Evolutionary conservation across 2,888 invertebrate species (phyloP), one percentile per base, ranked within the genome.

Genomic region (Branchellion lobata): DNA sequence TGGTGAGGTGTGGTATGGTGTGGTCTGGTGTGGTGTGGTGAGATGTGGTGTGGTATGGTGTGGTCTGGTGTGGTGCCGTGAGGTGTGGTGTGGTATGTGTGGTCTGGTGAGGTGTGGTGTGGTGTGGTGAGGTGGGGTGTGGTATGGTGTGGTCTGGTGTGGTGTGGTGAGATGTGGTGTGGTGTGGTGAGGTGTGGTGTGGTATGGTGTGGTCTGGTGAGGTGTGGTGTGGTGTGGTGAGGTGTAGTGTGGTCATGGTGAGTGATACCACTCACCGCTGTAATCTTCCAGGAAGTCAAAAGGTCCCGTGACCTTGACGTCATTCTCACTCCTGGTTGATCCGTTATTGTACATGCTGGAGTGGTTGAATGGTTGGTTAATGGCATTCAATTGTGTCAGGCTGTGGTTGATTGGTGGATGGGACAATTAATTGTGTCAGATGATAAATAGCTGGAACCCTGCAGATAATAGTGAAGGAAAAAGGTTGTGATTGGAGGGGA

Each of bases 251-350:
- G n/a, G n/a, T n/a, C n/a, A n/a, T n/a, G n/a, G n/a, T n/a, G n/a
- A n/a, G n/a, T 40, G 14, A 8, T 14, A 24, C 61, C 61, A 57
- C 61, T 18, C 3, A 57, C 77, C 65, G 1, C 33, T 57, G 11
- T 61, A 65, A 14, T 65, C 65, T 24, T 77, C 77, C 2, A 77
- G 11, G 36, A 33, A 77, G 31, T 77, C 77, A n/a, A 77, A 77
- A 24, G 57, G n/a, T 2, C 77, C 77, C 11, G 77, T 77, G 24
- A 11, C 51, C 21, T n/a, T 8, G 24, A 57, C 61, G n/a, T 57
- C 61, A n/a, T 57, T 57, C 24, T 57, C 61, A n/a, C 61, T 57
- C 3, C 61, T 5, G 3, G n/a, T n/a, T 24, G 61, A 57, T 24
- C 61, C 24, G 3, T 5, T 5, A 3, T 57, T 8, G 61, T 57